Conservation (phyloP, 2,113 vertebrate genomes). For the Corythoichthys haematopterus region DNA sequence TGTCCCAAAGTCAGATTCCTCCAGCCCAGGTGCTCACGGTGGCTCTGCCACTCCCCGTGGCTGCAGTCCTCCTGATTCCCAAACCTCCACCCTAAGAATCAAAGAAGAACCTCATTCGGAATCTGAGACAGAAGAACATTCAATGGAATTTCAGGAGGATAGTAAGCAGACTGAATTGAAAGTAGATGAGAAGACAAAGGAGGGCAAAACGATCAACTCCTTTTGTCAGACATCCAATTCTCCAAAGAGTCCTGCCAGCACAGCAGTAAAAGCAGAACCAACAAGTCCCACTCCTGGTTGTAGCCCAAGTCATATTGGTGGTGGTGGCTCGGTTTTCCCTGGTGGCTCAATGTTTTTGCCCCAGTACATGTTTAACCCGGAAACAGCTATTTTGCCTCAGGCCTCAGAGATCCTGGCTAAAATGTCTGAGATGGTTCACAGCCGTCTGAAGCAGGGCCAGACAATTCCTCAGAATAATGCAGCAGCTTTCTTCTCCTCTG, state of each 20-base stretch:
- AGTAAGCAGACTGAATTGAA: conserved; percentile 25
- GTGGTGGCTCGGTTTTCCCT: conserved; percentile 59
- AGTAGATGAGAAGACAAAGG: conserved; percentile 8
- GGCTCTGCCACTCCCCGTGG: conserved; percentile 64
- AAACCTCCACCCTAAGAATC: conserved; percentile 49
- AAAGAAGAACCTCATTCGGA: conserved; percentile 80
- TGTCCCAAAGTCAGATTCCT: conserved; percentile 63
- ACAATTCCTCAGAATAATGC: conserved; percentile 51
- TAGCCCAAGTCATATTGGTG: conserved; percentile 81
- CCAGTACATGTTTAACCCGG: conserved; percentile 82
- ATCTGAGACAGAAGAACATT: conserved; percentile 62
- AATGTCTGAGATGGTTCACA: conserved; percentile 98
- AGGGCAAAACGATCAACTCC: background rate
- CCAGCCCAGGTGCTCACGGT: conserved; percentile 71
- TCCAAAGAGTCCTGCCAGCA: conserved; percentile 70
- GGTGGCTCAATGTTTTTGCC: conserved; percentile 82
- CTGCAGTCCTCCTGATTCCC: conserved; percentile 44
- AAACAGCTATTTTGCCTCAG: conserved; percentile 83
- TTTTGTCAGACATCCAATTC: conserved; percentile 68
- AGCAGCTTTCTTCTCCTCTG: conserved; percentile 57
- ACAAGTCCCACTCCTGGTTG: conserved; percentile 86
- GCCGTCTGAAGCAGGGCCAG: conserved; percentile 85
- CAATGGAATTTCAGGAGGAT: conserved; percentile 37
- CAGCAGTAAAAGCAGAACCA: conserved; percentile 81
- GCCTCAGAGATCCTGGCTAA: conserved; percentile 95